Evolutionary conservation across 2,113 vertebrate genomes (phyloP).

Genomic region (Condylura cristata): DNA sequence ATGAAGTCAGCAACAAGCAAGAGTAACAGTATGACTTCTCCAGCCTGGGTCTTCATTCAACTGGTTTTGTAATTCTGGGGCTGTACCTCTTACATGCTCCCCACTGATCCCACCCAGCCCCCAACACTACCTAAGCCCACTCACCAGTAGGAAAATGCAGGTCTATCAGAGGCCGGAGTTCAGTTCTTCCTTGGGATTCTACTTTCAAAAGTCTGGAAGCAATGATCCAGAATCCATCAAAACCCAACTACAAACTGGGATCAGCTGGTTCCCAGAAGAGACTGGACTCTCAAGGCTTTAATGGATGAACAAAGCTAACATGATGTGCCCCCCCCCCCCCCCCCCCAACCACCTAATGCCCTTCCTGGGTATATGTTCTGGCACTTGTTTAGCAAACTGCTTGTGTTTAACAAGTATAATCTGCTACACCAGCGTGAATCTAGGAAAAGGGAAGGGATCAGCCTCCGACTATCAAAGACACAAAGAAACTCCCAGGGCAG

Average conservation of each 20-base stretch:
- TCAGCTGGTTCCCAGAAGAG: not conserved
- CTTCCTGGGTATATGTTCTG: not conserved
- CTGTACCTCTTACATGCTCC: not conserved
- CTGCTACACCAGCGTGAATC: not conserved
- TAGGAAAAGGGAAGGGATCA: not conserved
- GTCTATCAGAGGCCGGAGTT: not conserved
- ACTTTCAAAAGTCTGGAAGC: not conserved
- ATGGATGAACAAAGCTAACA: not conserved
- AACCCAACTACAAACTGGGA: not conserved
- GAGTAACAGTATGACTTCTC: not conserved
- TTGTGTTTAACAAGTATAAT: not conserved
- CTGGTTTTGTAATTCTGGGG: not conserved
- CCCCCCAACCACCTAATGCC: not conserved
- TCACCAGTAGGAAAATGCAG: not conserved
- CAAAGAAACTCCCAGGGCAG: not conserved
- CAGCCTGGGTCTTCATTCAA: not conserved
- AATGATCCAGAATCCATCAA: not conserved
- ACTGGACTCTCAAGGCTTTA: not conserved
- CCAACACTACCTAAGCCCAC: not conserved
- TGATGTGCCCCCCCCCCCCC: no score
- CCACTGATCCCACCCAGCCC: not conserved
- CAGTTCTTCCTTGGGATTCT: not conserved
- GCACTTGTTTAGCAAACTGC: not conserved
- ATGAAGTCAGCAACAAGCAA: not conserved
- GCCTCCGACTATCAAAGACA: not conserved